Conservation (phyloP, 2,797 vertebrate genomes). For the Danio choprae region DNA sequence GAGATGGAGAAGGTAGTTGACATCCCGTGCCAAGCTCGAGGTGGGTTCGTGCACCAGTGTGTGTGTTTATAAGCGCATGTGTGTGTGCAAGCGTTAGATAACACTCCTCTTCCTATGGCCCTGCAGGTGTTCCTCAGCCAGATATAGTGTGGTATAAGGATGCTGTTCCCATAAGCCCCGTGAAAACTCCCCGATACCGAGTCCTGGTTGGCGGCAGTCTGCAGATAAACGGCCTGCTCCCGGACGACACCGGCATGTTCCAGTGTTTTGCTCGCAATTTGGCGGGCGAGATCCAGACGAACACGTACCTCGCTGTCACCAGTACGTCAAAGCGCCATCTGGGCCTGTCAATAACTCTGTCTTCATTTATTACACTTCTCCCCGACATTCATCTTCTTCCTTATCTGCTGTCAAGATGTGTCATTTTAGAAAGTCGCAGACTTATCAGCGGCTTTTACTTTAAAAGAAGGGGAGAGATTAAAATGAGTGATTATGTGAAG, state of each 20-base stretch:
- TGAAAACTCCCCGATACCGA: conserved; percentile 87
- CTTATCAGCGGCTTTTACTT: conserved; percentile 35
- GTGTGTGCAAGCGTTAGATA: conserved; percentile 34
- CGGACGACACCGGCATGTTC: conserved; percentile 96
- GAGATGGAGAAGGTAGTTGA: conserved; percentile 98
- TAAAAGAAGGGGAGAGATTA: conserved; percentile 12
- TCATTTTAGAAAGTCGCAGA: conserved; percentile 39
- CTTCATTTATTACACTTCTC: conserved; percentile 33
- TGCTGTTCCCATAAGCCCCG: conserved; percentile 83
- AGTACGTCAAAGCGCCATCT: conserved; percentile 79
- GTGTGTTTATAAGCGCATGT: conserved; percentile 10
- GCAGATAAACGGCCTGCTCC: conserved; percentile 92
- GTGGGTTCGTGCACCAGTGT: conserved; percentile 59
- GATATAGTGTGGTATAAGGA: conserved; percentile 97
- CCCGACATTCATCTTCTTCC: conserved; percentile 52
- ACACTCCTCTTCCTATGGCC: conserved; percentile 25
- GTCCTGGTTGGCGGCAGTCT: conserved; percentile 87
- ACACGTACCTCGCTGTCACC: conserved; percentile 96
- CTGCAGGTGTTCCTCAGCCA: conserved; percentile 88
- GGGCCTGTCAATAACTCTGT: conserved; percentile 38
- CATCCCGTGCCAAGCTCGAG: conserved; percentile 93
- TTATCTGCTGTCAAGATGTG: conserved; percentile 49
- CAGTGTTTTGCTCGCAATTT: conserved; percentile 94
- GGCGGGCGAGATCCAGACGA: conserved; percentile 94
- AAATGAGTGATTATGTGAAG: conserved; percentile 26